Conservation (phyloP, 2,113 vertebrate genomes). For the Condylura cristata region DNA sequence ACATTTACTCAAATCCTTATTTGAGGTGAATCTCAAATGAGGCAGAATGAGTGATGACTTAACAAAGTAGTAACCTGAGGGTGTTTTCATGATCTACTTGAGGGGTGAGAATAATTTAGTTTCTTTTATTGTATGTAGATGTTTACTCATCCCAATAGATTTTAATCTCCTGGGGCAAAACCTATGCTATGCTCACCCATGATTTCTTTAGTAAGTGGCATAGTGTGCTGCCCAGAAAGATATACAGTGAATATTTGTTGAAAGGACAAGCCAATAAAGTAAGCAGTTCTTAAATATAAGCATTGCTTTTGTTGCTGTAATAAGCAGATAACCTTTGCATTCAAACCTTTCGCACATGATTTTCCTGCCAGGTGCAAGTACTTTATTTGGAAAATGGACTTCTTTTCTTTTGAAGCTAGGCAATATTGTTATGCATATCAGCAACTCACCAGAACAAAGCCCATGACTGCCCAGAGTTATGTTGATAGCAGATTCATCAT, state of each 20-base stretch:
- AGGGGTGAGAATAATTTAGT: neutral
- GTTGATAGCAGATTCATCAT: constrained; percentile 37
- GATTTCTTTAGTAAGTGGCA: neutral
- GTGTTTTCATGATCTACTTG: neutral
- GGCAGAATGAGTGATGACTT: neutral
- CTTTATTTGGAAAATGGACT: constrained; percentile 21
- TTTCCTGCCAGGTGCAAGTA: neutral
- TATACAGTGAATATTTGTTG: constrained; percentile 12
- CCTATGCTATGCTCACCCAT: neutral
- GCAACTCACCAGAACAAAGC: constrained; percentile 34
- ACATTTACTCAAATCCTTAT: neutral
- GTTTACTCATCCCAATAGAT: neutral
- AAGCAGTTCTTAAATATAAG: neutral
- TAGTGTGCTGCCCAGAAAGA: neutral
- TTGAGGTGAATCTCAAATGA: neutral
- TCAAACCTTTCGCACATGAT: neutral
- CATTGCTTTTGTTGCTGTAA: neutral
- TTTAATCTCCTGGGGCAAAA: constrained; percentile 8
- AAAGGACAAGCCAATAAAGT: neutral
- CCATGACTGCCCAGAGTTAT: neutral
- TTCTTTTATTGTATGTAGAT: neutral
- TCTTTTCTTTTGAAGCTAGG: constrained; percentile 22
- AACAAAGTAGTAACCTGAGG: neutral
- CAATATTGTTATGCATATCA: neutral
- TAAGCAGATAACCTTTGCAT: constrained; percentile 43